phyloP scores from a whole-genome alignment of 2,797 vertebrate genomes.

The Psittacula derbiana region DNA sequence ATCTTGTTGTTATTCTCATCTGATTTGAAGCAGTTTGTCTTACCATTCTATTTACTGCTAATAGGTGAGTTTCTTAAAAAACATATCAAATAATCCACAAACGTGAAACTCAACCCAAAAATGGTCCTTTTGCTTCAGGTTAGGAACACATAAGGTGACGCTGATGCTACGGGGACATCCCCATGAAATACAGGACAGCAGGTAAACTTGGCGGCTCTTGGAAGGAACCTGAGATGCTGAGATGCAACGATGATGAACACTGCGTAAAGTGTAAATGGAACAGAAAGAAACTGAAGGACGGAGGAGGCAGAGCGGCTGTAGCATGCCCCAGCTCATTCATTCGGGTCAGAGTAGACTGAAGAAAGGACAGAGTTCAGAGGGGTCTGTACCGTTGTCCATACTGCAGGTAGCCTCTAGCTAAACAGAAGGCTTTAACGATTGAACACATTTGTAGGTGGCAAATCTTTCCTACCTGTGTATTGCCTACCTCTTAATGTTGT shows the following conservation, averaged over 20 bases:
- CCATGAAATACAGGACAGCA: neutral
- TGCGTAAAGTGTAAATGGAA: neutral
- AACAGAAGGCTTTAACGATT: neutral
- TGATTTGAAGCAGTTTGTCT: neutral
- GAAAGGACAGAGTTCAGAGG: neutral
- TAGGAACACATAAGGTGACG: neutral
- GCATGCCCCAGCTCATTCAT: neutral
- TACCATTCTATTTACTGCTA: neutral
- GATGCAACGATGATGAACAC: neutral
- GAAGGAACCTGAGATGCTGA: neutral
- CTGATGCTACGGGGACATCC: accelerated
- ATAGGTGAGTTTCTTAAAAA: neutral
- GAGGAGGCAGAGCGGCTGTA: neutral
- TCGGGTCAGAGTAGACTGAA: neutral
- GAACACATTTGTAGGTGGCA: neutral
- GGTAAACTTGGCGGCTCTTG: neutral
- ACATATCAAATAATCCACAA: neutral
- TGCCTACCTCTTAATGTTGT: neutral
- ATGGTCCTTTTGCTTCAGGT: neutral
- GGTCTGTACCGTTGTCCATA: neutral
- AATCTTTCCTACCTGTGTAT: neutral
- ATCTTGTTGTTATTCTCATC: neutral
- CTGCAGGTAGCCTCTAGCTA: neutral
- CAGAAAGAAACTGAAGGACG: neutral
- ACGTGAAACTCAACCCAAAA: neutral